Conservation (phyloP, 2,113 vertebrate species). For the Lepus americanus region DNA sequence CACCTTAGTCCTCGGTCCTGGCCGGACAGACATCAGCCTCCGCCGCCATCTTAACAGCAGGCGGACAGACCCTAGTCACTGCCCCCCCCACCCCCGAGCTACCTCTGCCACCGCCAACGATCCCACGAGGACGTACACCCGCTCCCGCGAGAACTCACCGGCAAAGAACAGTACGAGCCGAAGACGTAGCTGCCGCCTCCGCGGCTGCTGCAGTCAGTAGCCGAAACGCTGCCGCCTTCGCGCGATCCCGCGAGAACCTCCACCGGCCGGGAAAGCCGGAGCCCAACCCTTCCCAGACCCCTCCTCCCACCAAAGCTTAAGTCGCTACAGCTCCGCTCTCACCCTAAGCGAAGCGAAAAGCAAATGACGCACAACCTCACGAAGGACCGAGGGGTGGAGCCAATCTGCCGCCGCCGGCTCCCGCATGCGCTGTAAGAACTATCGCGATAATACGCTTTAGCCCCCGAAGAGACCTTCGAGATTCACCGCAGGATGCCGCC, state of each 20-base stretch:
- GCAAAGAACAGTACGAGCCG: slow-evolving; percentile 51
- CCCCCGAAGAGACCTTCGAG: slow-evolving; percentile 58
- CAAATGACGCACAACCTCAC: slow-evolving; percentile 78
- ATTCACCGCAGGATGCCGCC: slow-evolving; percentile 76
- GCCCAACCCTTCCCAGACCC: slow-evolving; percentile 73
- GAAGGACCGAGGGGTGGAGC: slow-evolving; percentile 73
- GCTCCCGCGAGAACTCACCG: slow-evolving; percentile 81
- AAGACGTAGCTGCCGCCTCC: slow-evolving; percentile 60
- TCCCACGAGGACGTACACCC: slow-evolving; percentile 74
- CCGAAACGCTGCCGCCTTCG: slow-evolving; percentile 57
- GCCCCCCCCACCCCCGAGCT: slow-evolving; percentile 17
- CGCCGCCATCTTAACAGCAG: slow-evolving; percentile 85
- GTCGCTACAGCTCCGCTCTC: slow-evolving; percentile 48
- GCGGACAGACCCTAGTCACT: slow-evolving; percentile 76
- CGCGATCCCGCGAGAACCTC: slow-evolving; percentile 79
- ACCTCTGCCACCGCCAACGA: slow-evolving; percentile 62
- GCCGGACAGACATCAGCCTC: slow-evolving; percentile 65
- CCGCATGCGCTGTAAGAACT: slow-evolving; percentile 66
- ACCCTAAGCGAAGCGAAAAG: slow-evolving; percentile 76
- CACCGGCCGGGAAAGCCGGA: slow-evolving; percentile 58
- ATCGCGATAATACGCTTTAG: slow-evolving; percentile 77
- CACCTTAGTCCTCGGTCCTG: slow-evolving; percentile 41
- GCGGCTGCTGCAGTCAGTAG: slow-evolving; percentile 54
- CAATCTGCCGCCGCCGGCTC: slow-evolving; percentile 47
- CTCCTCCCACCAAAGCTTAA: slow-evolving; percentile 73